phyloP scores from a whole-genome alignment of 37 sponge, comb jelly and placozoan species.

The Amphimedon queenslandica region DNA sequence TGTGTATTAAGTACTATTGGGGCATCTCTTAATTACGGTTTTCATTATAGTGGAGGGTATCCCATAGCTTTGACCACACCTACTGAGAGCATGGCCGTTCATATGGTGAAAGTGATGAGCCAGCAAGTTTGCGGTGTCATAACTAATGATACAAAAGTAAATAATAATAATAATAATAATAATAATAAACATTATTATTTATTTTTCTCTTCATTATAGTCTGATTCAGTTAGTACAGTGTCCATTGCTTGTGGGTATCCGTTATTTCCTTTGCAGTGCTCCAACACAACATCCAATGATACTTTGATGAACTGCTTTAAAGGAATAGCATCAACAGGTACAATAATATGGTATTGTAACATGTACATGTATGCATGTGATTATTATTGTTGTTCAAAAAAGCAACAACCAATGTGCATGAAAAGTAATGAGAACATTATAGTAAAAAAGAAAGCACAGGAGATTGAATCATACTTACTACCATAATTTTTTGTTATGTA shows the following conservation, averaged over 20 bases:
- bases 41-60: slow-evolving; percentile 11
- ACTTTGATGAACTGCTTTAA: slow-evolving; percentile 22
- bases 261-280: slow-evolving; percentile 40
- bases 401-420: background rate
- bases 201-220: slow-evolving; percentile 8
- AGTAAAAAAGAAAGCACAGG: no score
- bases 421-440: background rate
- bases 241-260: slow-evolving; percentile 26
- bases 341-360: background rate
- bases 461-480: no score
- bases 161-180: no score
- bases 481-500: background rate
- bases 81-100: slow-evolving; percentile 14
- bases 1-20: slow-evolving; percentile 13
- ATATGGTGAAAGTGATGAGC: slow-evolving; percentile 22
- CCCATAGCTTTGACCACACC: background rate
- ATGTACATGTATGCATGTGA: background rate
- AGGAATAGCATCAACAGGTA: slow-evolving; percentile 69
- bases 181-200: background rate
- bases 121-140: background rate
- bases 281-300: background rate
- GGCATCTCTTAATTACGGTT: slow-evolving; percentile 21
- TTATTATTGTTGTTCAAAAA: no score
- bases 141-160: background rate
- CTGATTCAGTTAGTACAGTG: slow-evolving; percentile 12